A percentile compares a stretch with the other conserved stretches of the same genome.
Evolutionary conservation across 2,888 invertebrate genomes (phyloP).

Genomic region (Trichogramma evanescens): DNA sequence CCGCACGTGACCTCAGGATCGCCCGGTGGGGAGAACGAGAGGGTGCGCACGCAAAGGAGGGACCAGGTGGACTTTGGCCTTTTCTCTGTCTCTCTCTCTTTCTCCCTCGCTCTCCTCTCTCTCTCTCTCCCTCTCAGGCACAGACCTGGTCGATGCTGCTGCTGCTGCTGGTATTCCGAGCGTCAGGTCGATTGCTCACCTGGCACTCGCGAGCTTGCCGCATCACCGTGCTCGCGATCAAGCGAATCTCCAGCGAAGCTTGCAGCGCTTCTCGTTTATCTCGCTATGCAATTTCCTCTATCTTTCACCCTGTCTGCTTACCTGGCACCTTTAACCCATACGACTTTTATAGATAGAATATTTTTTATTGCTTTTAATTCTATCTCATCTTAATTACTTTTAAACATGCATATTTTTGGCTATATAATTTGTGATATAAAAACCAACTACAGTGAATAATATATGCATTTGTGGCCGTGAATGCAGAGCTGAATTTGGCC

Average conservation of each 20-base stretch:
- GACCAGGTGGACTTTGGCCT: constrained; percentile 18
- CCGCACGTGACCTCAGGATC: constrained; percentile 32
- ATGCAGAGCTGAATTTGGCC: too few relatives aligned
- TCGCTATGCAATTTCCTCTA: too few relatives aligned
- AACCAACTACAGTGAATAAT: too few relatives aligned
- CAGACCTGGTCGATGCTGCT: constrained; percentile 44
- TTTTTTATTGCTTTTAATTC: too few relatives aligned
- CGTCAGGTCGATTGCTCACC: constrained; percentile 46
- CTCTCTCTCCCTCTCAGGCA: constrained; percentile 32
- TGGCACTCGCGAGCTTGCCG: constrained; percentile 23
- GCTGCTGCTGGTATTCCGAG: constrained; percentile 43
- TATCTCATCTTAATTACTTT: too few relatives aligned
- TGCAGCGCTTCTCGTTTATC: too few relatives aligned
- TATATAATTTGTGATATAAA: too few relatives aligned
- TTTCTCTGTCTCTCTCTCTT: neutral
- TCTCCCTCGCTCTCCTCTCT: constrained; percentile 33
- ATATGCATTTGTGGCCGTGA: too few relatives aligned
- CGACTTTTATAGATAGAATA: too few relatives aligned
- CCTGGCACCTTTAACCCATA: too few relatives aligned
- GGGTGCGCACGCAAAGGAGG: constrained; percentile 1
- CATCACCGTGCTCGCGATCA: neutral
- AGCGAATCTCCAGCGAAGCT: neutral
- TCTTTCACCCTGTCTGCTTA: too few relatives aligned
- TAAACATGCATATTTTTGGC: too few relatives aligned
- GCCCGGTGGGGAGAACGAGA: neutral